Base-by-base conservation (phyloP, 2,797 vertebrate genomes). In the Alcedo atthis region DNA sequence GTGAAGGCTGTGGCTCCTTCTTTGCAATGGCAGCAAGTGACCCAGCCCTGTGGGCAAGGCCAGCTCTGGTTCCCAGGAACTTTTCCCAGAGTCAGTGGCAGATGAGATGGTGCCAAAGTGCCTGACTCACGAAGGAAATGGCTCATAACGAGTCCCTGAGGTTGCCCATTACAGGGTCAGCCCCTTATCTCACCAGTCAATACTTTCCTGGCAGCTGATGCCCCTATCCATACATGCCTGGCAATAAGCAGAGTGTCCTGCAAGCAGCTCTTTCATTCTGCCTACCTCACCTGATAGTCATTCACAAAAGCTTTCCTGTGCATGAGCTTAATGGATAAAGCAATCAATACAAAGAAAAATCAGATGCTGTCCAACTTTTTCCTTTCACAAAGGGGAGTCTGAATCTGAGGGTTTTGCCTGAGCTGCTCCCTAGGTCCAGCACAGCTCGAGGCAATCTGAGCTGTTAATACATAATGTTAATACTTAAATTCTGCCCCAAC, bases 271-370 rank as follows among this genome's bases (percentile, higher is more conserved):
- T 68, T 73, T 42, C 3, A 0, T 70, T 32, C 73, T 92, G 79
- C 51, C 75, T 75, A 68, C 75, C 75, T 87, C 63, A 58, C 40
- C 57, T 61, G 17, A 51, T 26, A 11, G 21, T 81, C 79, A 58
- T 78, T 92, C 93, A 82, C 73, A 83, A 92, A 76, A 83, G 79
- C 86, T 83, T 69, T 87, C 58, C 73, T 82, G 43, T 12, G 18
- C 1, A 0, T 33, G 80, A 82, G 54, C 64, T 79, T 95, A 94
- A 93, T 92, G 81, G 86, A 85, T 57, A 91, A 96, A 92, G 24
- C 30, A 85, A 96, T 94, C 93, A 54, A 94, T 94, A 78, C 55
- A 94, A 95, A 95, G 15, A n/a, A 74, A 78, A 89, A 91, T 89
- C 67, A 79, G 51, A 87, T 0, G 1, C 20, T 81, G 37, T 30